Evolutionary conservation across 1,140 invertebrate species (phyloP).

Genomic region (Anthonomus grandis): DNA sequence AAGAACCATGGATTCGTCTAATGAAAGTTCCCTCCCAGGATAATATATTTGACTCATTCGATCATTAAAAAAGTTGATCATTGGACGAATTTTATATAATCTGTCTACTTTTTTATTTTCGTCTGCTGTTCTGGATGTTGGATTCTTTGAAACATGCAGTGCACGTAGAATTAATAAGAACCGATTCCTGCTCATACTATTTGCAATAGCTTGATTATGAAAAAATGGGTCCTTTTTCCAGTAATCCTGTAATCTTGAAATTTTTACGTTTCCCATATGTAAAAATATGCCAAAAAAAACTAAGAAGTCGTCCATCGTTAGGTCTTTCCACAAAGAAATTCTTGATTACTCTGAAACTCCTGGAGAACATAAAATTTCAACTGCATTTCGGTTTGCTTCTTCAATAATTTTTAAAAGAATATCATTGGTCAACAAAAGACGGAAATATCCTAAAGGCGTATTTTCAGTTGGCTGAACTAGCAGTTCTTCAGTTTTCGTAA

Average conservation of each 20-base stretch:
- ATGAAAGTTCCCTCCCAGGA: not conserved
- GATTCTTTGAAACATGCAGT: not conserved
- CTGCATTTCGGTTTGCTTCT: no score
- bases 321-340: no score
- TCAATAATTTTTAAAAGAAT: not conserved
- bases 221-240: not conserved
- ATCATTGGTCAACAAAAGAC: not conserved
- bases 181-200: not conserved
- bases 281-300: not conserved
- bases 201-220: not conserved
- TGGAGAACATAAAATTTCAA: not conserved
- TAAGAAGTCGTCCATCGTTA: no score
- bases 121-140: not conserved
- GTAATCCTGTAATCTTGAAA: not conserved
- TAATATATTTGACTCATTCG: not conserved
- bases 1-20: not conserved
- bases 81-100: not conserved
- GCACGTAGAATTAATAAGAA: not conserved
- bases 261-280: not conserved
- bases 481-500: not conserved
- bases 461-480: not conserved
- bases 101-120: not conserved
- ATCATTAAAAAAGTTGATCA: not conserved
- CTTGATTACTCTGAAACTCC: no score
- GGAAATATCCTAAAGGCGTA: not conserved